Evolutionary conservation across 2,113 vertebrate species (phyloP).

Genomic region (Ciconia boyciana): DNA sequence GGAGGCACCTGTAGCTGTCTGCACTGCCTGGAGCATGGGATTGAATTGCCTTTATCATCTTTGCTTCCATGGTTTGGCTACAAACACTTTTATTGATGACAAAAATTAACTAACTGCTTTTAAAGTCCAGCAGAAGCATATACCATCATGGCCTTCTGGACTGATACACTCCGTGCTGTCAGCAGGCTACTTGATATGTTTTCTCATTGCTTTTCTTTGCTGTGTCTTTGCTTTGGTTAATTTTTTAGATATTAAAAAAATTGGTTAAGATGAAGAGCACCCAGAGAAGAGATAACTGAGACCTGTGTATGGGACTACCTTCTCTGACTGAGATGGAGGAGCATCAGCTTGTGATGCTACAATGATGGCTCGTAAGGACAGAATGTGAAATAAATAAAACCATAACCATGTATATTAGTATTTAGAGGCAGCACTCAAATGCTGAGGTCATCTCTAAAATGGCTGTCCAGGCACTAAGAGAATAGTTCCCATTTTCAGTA

Average conservation of each 20-base stretch:
- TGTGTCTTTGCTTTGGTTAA: not conserved
- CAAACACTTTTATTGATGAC: not conserved
- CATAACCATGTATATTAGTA: not conserved
- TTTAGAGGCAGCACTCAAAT: not conserved
- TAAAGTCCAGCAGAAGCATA: not conserved
- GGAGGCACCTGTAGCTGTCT: not conserved
- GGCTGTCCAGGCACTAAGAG: not conserved
- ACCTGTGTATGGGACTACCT: not conserved
- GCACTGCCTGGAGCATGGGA: not conserved
- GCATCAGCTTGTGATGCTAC: not conserved
- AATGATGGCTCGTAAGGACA: not conserved
- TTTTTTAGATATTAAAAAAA: not conserved
- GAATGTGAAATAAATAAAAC: not conserved
- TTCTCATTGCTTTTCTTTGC: not conserved
- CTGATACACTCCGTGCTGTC: not conserved
- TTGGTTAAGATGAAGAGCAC: not conserved
- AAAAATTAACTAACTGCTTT: not conserved
- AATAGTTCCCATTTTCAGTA: not conserved
- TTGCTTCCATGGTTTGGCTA: not conserved
- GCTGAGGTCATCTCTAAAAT: not conserved
- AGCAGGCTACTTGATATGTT: not conserved
- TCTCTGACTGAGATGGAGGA: not conserved
- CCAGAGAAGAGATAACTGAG: not conserved
- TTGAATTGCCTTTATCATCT: not conserved
- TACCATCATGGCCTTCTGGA: not conserved